Conservation (phyloP, 2,797 vertebrate genomes). For the Tamandua tetradactyla region DNA sequence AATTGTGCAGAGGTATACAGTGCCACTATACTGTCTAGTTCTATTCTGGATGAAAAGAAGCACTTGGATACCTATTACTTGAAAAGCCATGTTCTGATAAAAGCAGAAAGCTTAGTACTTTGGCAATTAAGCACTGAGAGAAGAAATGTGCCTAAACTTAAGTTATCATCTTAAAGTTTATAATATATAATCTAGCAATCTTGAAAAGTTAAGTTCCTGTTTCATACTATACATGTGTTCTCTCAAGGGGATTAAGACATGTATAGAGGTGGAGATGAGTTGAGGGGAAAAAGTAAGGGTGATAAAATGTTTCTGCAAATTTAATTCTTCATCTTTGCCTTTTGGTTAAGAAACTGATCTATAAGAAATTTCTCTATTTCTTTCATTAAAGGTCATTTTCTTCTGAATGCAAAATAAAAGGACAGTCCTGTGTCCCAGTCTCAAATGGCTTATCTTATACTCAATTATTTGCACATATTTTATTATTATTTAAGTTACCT, state of each 20-base stretch:
- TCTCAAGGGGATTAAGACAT: slow-evolving; percentile 7
- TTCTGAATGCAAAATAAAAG: slow-evolving; percentile 27
- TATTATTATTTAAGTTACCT: background rate
- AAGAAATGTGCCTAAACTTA: slow-evolving; percentile 14
- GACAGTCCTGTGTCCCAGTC: background rate
- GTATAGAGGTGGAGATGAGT: background rate
- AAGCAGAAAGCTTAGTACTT: slow-evolving; percentile 51
- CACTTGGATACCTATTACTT: background rate
- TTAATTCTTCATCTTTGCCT: slow-evolving; percentile 11
- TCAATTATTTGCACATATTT: background rate
- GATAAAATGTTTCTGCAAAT: slow-evolving; percentile 13
- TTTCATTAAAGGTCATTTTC: slow-evolving; percentile 10
- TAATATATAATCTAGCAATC: background rate
- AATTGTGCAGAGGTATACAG: background rate
- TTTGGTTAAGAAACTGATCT: slow-evolving; percentile 39
- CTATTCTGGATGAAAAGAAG: background rate
- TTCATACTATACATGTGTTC: background rate
- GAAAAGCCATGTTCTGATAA: slow-evolving; percentile 1
- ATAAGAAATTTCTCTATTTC: background rate
- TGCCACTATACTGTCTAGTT: background rate
- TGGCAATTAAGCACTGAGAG: slow-evolving; percentile 12
- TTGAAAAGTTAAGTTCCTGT: slow-evolving; percentile 17
- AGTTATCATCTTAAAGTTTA: slow-evolving; percentile 20
- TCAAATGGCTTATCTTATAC: slow-evolving; percentile 17
- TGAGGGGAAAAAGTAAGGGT: background rate